Evolutionary conservation across 2,113 vertebrate genomes (phyloP), one percentile per base, ranked within the genome.

Genomic region (Ptilonorhynchus violaceus): DNA sequence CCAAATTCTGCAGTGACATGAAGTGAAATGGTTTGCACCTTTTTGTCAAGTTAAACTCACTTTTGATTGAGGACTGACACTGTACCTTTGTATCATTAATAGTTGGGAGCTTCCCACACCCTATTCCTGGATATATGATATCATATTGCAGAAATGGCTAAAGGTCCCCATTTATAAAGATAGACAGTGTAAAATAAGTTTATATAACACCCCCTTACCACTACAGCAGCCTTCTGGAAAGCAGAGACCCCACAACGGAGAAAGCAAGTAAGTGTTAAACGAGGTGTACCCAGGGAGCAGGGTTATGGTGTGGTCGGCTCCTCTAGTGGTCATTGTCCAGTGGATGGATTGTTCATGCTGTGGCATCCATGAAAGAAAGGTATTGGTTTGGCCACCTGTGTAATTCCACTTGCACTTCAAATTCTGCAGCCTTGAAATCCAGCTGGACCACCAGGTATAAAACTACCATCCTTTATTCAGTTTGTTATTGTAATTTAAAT

Each of bases 301-400:
- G 15, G 33, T 50, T 50, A n/a, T 3, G 1, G 15, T 44, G 14
- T 14, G 42, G 28, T 35, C 0, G 0, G 20, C 55, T 82, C 30
- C 31, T 80, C 62, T 30, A 7, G 41, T 7, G 23, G 41, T 49
- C 19, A 1, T 11, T 85, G 70, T 73, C 53, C 44, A 35, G 18
- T 2, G 1, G 62, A 39, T 14, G 52, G 46, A 22, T 73, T 15
- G 31, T 64, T 66, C 59, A 35, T 11, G 7, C 17, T 58, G 24
- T 23, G n/a, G 28, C 42, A 39, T 52, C 35, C 4, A 0, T 39
- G 39, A 37, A 63, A 53, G 47, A 55, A 47, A 46, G 74, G 6
- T 67, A 7, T 35, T 88, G 53, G 27, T 74, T 89, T 30, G 15
- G 30, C 55, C 13, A 39, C 37, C 58, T 73, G 30, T 42, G 21